Base-by-base conservation (phyloP, 92 coral and sea anemone genomes). In the Heteractis magnifica region DNA sequence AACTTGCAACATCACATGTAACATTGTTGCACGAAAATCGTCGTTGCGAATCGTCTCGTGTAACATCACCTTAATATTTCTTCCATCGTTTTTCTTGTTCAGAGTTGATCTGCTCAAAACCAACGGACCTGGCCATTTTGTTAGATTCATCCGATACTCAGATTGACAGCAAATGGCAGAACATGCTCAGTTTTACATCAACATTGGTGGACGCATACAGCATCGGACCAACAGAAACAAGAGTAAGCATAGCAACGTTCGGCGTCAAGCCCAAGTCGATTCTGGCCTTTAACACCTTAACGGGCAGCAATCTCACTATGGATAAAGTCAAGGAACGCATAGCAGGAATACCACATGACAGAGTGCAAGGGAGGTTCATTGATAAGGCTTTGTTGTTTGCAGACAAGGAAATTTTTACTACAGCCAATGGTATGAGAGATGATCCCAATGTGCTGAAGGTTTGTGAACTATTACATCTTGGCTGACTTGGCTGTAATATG, bases 61-160 rank as follows among this genome's bases (percentile, higher is more conserved):
- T 34, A 34, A 34, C 44, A 34, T 34, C 44, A 34, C 44, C 44
- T 34, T 34, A 34, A 62, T 7, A 62, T 18, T 18, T 4, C 4
- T 16, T 62, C 18, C 12, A 23, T 49, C 5, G 11, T 4, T 75
- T 75, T 49, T 20, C 11, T 55, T 48, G 48, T 50, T 70, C 56
- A 85, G 88, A 85, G 41, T 72, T 85, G 41, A 59, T 85, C 7
- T 85, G 88, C 56, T 44, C 88, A 21, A 85, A 85, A 51, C 83
- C 88, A 12, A 78, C 88, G 4, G 88, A 85, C 51, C 60, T 85
- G 68, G 88, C 68, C 26, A 85, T 85, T 41, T 11, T 85, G 26
- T 65, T 85, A 62, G 88, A 85, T 70, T 64, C 88, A 41, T 44
- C 84, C 21, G 81, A 82, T 52, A 58, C 81, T 51, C 74, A 80